Evolutionary conservation across 2,113 vertebrate genomes (phyloP).

Genomic region (Odontesthes bonariensis): DNA sequence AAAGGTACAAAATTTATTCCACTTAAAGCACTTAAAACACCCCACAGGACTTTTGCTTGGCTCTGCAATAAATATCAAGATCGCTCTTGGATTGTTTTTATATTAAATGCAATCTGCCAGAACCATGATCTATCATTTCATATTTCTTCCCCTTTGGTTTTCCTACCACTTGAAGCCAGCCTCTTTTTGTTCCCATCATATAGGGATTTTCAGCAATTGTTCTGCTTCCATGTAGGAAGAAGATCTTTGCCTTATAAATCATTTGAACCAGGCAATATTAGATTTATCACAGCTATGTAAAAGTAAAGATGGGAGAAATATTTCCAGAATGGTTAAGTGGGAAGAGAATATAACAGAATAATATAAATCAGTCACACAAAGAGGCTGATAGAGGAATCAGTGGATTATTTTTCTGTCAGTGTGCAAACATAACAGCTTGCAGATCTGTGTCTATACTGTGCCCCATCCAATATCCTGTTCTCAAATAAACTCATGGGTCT

Average conservation of each 20-base stretch:
- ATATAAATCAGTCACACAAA: constrained; percentile 54
- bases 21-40: constrained; percentile 74
- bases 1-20: constrained; percentile 63
- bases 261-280: constrained; percentile 48
- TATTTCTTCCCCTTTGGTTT: constrained; percentile 28
- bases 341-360: constrained; percentile 20
- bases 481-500: constrained; percentile 21
- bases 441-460: constrained; percentile 28
- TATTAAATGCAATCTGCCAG: constrained; percentile 77
- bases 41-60: constrained; percentile 51
- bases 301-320: constrained; percentile 45
- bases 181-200: constrained; percentile 65
- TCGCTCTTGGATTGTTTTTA: constrained; percentile 73
- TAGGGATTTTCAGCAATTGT: constrained; percentile 63
- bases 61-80: constrained; percentile 73
- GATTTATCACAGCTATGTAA: constrained; percentile 43
- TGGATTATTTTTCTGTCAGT: constrained; percentile 21
- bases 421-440: constrained; percentile 28
- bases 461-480: constrained; percentile 22
- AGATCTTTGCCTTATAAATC: constrained; percentile 45
- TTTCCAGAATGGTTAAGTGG: constrained; percentile 27
- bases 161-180: constrained; percentile 57
- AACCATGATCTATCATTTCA: constrained; percentile 66
- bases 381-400: constrained; percentile 17
- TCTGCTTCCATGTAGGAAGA: constrained; percentile 27